A percentile compares a stretch with the other conserved stretches of the same genome.
phyloP scores from a whole-genome alignment of 1,140 invertebrate species.

The Pseudomyrmex flavicornis region DNA sequence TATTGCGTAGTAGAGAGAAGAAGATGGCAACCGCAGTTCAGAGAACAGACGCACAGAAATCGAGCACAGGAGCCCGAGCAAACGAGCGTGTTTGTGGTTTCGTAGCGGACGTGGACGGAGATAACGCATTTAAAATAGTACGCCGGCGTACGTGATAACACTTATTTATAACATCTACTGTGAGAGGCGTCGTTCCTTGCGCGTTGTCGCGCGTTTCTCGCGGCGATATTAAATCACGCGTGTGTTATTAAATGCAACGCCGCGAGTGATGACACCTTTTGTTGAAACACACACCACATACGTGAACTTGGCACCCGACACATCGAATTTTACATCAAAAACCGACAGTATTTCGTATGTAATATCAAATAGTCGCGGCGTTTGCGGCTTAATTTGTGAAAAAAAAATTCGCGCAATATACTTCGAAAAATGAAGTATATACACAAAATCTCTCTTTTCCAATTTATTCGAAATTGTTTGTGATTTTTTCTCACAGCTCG shows the following conservation, averaged over 20 bases:
- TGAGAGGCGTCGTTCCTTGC: slow-evolving; percentile 53
- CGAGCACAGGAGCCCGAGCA: slow-evolving; percentile 47
- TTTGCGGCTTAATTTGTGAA: no score
- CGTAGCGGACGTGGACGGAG: slow-evolving; percentile 77
- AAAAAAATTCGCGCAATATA: no score
- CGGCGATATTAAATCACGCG: slow-evolving; percentile 64
- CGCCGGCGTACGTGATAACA: slow-evolving; percentile 75
- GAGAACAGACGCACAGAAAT: slow-evolving; percentile 23
- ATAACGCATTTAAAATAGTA: slow-evolving; percentile 80
- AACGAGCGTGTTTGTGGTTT: slow-evolving; percentile 70
- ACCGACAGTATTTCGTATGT: no score
- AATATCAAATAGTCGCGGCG: no score
- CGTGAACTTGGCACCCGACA: background rate
- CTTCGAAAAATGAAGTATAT: background rate
- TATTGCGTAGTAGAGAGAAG: slow-evolving; percentile 4
- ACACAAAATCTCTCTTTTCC: background rate
- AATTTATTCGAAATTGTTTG: no score
- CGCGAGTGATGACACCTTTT: slow-evolving; percentile 30
- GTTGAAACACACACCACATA: slow-evolving; percentile 3
- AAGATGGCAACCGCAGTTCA: background rate
- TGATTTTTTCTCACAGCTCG: no score
- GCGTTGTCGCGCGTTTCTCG: background rate
- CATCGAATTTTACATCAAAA: no score
- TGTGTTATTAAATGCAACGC: slow-evolving; percentile 31
- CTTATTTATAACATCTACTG: slow-evolving; percentile 76